Base-by-base conservation (phyloP, 2,888 invertebrate genomes). In the Metopia argyrocephala region DNA sequence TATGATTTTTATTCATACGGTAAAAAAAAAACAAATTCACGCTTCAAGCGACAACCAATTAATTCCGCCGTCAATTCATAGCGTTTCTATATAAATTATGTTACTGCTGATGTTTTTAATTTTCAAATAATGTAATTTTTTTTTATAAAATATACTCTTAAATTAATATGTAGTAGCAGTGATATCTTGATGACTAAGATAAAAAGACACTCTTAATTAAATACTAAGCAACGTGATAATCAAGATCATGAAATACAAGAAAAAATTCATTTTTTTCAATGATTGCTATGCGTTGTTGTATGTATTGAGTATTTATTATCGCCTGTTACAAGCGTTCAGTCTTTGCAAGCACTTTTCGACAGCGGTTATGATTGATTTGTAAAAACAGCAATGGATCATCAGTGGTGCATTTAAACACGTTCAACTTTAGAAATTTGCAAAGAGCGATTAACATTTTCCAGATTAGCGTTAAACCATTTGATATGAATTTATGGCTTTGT, bases 1-100 rank as follows among this genome's bases (percentile, higher is more conserved):
- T 54, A 18, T 48, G 21, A 38, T 70, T 57, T 18, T 68, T 25
- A 48, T 31, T 21, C 28, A 57, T 5, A 64, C 46, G 59, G 65
- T 46, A 27, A 62, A 45, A 45, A n/a, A 18, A 12, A 38, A 50
- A 56, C 48, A 64, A 68, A 57, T 66, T 78, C 68, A 82, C 62
- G 82, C 78, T 75, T 71, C 75, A 75, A 62, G 62, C 66, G 68
- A 56, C 82, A 82, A 74, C 20, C 74, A 81, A 74, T 80, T 80
- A 76, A 80, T 76, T 76, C 68, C 73, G 64, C 68, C 59, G 27
- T 57, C 25, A 57, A 71, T 21, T 45, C 21, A 12, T 48, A 45
- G 48, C 5, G 15, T 28, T 18, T 2, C 50, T 50, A 5, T 23
- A 9, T 50, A 25, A 2, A n/a, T 54, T 9, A 38, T 38, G 38